Base-by-base conservation (phyloP, 2,797 vertebrate genomes). In the Miichthys miiuy region DNA sequence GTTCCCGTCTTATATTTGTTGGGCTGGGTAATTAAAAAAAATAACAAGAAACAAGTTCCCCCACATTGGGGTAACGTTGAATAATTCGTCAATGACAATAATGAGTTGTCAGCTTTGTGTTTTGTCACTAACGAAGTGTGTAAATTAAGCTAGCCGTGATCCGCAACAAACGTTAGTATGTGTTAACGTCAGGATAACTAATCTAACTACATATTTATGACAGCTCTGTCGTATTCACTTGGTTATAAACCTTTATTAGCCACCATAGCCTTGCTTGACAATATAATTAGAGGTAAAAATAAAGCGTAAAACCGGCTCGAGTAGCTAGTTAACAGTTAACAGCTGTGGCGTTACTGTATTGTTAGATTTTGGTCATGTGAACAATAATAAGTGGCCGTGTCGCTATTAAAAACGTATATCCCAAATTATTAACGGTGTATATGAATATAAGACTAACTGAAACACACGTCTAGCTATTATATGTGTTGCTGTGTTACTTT, bases 291-390 rank as follows among this genome's bases (percentile, higher is more conserved):
- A 38, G 17, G 41, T 12, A 23, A 10, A 10, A 44, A 44, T 46
- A 38, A 73, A 46, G 21, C 5, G 46, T 25, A 13, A 46, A 51
- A 54, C 70, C 50, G 48, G 54, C n/a, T 60, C 4, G 2, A 7
- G 44, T 62, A 20, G 72, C 30, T 42, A 3, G 63, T 68, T 20
- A 68, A 47, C 47, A 27, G 68, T 67, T 72, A 63, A 80, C 77
- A 77, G 66, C 78, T 82, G 80, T 88, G 38, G 50, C 34, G 42
- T 65, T 79, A 79, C 70, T 68, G 81, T 84, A 69, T 79, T 80
- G 64, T 76, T 68, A 47, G 47, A 54, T 44, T 68, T 30, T 25
- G 58, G 34, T 84, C 72, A 64, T 47, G 65, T 75, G 69, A 76
- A 54, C 79, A 60, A 64, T 60, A 77, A 77, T 27, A 41, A 46